A percentile compares a stretch with the other conserved stretches of the same genome.
Conservation (phyloP, 2,113 vertebrate genomes). For the Rhadina sibilatrix region DNA sequence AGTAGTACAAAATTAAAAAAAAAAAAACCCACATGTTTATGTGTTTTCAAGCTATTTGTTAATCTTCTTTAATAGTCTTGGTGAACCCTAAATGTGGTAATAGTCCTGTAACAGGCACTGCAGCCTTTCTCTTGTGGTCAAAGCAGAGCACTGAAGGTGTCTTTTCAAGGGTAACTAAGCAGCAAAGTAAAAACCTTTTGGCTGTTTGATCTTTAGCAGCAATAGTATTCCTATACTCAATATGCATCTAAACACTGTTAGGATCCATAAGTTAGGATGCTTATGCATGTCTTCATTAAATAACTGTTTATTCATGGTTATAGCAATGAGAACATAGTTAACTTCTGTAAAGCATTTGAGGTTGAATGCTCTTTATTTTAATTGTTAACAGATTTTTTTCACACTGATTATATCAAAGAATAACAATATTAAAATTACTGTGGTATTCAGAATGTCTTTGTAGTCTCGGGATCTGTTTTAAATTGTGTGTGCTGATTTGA, state of each 20-base stretch:
- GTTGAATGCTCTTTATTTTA: background rate
- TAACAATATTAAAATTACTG: background rate
- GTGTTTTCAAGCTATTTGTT: background rate
- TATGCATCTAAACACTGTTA: background rate
- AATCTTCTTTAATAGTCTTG: background rate
- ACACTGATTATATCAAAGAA: background rate
- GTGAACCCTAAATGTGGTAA: background rate
- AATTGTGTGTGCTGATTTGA: background rate
- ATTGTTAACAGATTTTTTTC: background rate
- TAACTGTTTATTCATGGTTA: background rate
- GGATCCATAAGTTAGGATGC: background rate
- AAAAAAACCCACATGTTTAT: fast-evolving
- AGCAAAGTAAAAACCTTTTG: background rate
- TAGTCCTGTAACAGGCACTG: background rate
- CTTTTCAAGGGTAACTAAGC: background rate
- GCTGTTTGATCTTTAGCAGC: background rate
- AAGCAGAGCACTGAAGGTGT: background rate
- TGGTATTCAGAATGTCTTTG: background rate
- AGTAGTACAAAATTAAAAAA: fast-evolving
- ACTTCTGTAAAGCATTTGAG: background rate
- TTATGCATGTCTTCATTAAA: background rate
- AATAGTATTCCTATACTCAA: background rate
- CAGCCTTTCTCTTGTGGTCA: fast-evolving
- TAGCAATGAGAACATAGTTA: background rate
- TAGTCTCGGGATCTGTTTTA: background rate